Evolutionary conservation across 2,113 vertebrate genomes (phyloP), one percentile per base, ranked within the genome.

Genomic region (Nanorana parkeri): DNA sequence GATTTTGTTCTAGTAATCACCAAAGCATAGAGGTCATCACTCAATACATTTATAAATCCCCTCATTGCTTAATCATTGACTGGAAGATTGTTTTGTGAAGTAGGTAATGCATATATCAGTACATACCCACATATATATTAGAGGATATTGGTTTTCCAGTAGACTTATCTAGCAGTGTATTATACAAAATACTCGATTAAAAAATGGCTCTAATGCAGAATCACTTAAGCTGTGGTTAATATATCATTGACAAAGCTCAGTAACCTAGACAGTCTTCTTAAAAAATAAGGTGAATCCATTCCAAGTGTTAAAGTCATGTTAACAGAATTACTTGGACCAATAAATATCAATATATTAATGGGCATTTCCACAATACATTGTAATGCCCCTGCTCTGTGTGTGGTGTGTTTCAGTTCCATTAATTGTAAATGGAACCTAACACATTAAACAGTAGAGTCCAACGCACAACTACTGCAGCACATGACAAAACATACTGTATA

Each of bases 51-150:
- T 24, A 47, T 47, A 16, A n/a, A 54, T 61, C 52, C 26, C 4
- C 41, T 32, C 66, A 78, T 78, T 54, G 75, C 75, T 77, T 77
- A 77, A 28, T 41, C 36, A 66, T 47, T 26, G 60, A 61, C 56
- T 60, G 19, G 58, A 65, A 51, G 58, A 64, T 66, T 77, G 17
- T 65, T 77, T 28, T 52, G 61, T 47, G 23, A 54, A 47, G 65
- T 65, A 52, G 47, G 17, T 66, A 77, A 66, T 66, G 75, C 47
- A 66, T 65, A 24, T 23, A 55, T 78, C 63, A 67, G 76, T 63
- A 78, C 16, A 52, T 67, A 65, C 24, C 17, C 75, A 65, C 55
- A 51, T 74, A 20, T 74, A 41, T 20, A 61, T 21, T 32, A 17
- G 20, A 75, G 17, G 7, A 17, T 74, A 74, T 74, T 60, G 55